Conservation (phyloP, 2,113 vertebrate species). For the Dipodomys ordii region DNA sequence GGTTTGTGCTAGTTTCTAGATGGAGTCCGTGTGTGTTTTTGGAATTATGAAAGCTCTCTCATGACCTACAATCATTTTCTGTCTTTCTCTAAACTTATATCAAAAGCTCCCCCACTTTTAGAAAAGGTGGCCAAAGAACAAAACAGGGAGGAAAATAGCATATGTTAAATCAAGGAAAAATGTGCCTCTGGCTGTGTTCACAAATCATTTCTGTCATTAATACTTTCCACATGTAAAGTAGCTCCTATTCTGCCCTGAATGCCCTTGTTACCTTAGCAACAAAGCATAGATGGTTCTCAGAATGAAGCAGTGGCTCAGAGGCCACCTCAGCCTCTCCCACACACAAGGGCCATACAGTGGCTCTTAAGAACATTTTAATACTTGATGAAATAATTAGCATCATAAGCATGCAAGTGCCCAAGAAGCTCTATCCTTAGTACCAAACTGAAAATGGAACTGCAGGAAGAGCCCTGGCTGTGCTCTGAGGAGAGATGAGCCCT, state of each 20-base stretch:
- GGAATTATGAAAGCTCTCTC: constrained; percentile 57
- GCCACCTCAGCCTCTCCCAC: constrained; percentile 3
- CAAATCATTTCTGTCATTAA: constrained; percentile 70
- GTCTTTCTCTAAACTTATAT: background rate
- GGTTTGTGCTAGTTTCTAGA: constrained; percentile 43
- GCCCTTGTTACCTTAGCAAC: constrained; percentile 80
- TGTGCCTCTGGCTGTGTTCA: constrained; percentile 61
- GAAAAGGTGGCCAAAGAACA: constrained; percentile 74
- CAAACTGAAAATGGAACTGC: background rate
- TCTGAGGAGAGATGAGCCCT: background rate
- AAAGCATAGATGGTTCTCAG: constrained; percentile 74
- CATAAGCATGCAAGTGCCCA: background rate
- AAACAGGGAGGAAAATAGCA: constrained; percentile 68
- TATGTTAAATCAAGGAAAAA: constrained; percentile 74
- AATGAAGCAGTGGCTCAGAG: constrained; percentile 43
- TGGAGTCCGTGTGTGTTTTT: background rate
- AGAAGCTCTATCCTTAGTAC: background rate
- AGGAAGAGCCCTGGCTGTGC: background rate
- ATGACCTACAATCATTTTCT: background rate
- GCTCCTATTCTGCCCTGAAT: constrained; percentile 65
- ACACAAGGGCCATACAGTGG: background rate
- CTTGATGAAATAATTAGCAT: constrained; percentile 20
- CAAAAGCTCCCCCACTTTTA: constrained; percentile 41
- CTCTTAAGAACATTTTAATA: background rate
- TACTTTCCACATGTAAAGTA: constrained; percentile 69